phyloP scores from a whole-genome alignment of 1,140 invertebrate species.

The Euura saliciscinereae region DNA sequence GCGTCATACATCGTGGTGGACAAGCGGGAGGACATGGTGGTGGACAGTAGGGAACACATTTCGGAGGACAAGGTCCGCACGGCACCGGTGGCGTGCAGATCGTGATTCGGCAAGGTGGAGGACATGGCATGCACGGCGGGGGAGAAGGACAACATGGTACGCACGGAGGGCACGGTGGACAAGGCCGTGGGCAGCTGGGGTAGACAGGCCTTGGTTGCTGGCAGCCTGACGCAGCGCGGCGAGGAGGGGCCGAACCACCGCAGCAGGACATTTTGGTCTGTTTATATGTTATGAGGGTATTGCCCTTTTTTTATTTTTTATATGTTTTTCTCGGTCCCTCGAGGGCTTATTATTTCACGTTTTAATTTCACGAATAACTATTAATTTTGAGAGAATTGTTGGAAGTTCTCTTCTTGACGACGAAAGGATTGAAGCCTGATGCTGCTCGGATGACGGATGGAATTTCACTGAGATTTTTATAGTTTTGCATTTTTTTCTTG shows the following conservation, averaged over 20 bases:
- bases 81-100: slow-evolving; percentile 36
- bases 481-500: neutral
- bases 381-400: neutral
- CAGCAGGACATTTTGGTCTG: slow-evolving; percentile 2
- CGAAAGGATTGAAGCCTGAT: neutral
- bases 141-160: slow-evolving; percentile 27
- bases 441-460: neutral
- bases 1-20: slow-evolving; percentile 23
- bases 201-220: neutral
- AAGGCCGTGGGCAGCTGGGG: slow-evolving; percentile 5
- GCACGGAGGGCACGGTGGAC: slow-evolving; percentile 26
- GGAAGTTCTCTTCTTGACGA: neutral
- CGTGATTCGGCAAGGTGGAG: slow-evolving; percentile 31
- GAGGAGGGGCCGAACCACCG: neutral
- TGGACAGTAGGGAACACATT: slow-evolving; percentile 33
- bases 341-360: neutral
- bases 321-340: neutral
- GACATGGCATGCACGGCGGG: slow-evolving; percentile 24
- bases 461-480: neutral
- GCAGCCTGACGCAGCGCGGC: neutral
- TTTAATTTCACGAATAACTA: neutral
- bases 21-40: slow-evolving; percentile 22
- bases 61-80: slow-evolving; percentile 33
- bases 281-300: neutral
- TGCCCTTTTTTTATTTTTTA: neutral